phyloP scores from a whole-genome alignment of 2,113 vertebrate species.

The Coreoperca whiteheadi region DNA sequence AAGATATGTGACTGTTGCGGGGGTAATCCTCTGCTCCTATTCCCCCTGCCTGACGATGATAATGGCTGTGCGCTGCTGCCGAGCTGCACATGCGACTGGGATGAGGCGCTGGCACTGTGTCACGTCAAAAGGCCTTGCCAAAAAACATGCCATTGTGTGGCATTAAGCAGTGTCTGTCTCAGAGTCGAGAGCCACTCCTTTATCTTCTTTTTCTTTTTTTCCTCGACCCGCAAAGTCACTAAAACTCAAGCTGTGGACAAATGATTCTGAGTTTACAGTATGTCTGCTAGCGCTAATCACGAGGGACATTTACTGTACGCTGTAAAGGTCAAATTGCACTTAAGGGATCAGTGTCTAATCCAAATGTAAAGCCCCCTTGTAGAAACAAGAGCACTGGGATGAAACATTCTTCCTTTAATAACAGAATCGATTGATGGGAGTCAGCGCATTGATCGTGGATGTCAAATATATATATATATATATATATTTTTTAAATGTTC shows the following conservation, averaged over 20 bases:
- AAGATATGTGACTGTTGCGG: conserved; percentile 72
- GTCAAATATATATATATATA: conserved; percentile 33
- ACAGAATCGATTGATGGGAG: conserved; percentile 22
- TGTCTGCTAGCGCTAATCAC: conserved; percentile 12
- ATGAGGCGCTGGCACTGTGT: conserved; percentile 42
- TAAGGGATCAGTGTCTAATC: conserved; percentile 31
- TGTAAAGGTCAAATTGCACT: conserved; percentile 49
- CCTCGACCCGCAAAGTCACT: conserved; percentile 3
- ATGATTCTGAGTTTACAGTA: conserved; percentile 15
- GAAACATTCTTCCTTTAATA: conserved; percentile 10
- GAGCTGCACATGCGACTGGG: conserved; percentile 34
- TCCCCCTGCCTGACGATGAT: conserved; percentile 69
- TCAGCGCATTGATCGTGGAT: neutral
- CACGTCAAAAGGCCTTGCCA: conserved; percentile 30
- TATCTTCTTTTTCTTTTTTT: conserved; percentile 29
- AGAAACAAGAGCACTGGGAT: neutral
- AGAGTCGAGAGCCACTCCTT: conserved; percentile 17
- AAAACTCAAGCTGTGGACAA: conserved; percentile 11
- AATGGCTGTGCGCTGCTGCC: conserved; percentile 62
- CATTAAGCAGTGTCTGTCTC: conserved; percentile 35
- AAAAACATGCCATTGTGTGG: conserved; percentile 32
- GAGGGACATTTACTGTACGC: neutral
- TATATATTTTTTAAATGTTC: neutral
- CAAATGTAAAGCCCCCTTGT: conserved; percentile 21
- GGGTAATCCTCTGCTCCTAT: conserved; percentile 64